Evolutionary conservation across 2,797 vertebrate species (phyloP).

Genomic region (Oceanodroma leucorhoa): DNA sequence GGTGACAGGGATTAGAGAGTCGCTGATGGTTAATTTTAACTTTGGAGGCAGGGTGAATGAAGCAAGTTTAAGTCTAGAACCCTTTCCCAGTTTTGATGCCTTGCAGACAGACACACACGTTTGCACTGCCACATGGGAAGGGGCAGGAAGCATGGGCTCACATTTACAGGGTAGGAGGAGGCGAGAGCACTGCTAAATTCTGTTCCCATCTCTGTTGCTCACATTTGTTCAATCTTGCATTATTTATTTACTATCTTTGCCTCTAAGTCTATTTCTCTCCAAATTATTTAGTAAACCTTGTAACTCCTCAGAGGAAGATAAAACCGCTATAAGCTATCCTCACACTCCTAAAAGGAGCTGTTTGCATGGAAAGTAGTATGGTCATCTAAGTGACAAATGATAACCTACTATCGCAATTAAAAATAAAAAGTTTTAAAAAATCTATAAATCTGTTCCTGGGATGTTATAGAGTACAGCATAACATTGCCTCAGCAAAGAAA

Average conservation of each 20-base stretch:
- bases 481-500: neutral
- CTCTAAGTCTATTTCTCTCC: neutral
- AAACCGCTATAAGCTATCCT: neutral
- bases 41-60: neutral
- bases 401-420: neutral
- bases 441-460: neutral
- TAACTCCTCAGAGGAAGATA: neutral
- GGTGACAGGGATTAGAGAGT: fast-evolving
- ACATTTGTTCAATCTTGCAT: neutral
- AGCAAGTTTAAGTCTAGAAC: neutral
- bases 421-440: neutral
- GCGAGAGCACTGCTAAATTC: neutral
- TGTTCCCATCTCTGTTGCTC: neutral
- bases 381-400: neutral
- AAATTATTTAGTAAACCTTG: neutral
- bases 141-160: fast-evolving
- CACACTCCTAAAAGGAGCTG: neutral
- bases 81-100: neutral
- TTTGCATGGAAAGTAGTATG: neutral
- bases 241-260: neutral
- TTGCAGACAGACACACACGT: neutral
- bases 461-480: neutral
- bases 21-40: neutral
- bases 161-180: neutral
- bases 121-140: neutral